A percentile compares a stretch with the other conserved stretches of the same genome.
phyloP scores from a whole-genome alignment of 2,888 invertebrate genomes.

The Hyposoter dolosus region DNA sequence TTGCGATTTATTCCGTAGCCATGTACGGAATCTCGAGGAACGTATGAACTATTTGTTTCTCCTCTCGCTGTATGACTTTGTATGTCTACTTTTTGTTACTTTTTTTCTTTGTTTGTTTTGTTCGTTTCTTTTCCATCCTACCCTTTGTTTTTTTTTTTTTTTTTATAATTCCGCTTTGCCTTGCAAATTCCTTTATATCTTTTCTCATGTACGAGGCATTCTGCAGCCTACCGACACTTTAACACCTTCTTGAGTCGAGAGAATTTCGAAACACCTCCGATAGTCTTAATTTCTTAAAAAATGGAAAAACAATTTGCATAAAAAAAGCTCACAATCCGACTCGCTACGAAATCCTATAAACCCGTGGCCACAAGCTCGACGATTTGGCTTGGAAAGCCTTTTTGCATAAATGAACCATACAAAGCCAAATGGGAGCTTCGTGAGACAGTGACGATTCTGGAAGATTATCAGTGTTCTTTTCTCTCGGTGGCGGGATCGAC shows the following conservation, averaged over 20 bases:
- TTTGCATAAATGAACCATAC: neutral
- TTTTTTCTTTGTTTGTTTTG: slow-evolving; percentile 30
- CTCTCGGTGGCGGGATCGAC: slow-evolving; percentile 69
- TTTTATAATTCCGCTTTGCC: slow-evolving; percentile 27
- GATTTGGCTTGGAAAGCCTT: slow-evolving; percentile 15
- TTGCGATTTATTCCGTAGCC: slow-evolving; percentile 7
- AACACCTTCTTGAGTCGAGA: neutral
- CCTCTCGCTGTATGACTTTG: slow-evolving; percentile 19
- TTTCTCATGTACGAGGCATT: slow-evolving; percentile 16
- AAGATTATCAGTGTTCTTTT: slow-evolving; percentile 44
- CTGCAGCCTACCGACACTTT: neutral
- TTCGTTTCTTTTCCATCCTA: slow-evolving; percentile 2
- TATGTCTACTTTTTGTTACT: slow-evolving; percentile 48
- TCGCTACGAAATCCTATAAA: neutral
- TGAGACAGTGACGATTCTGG: slow-evolving; percentile 47
- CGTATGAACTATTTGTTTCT: slow-evolving; percentile 58
- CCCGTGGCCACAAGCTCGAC: neutral
- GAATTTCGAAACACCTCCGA: neutral
- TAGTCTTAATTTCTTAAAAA: neutral
- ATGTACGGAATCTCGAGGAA: slow-evolving; percentile 34
- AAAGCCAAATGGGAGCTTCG: slow-evolving; percentile 46
- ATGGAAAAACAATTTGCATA: neutral
- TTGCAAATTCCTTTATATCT: slow-evolving; percentile 43
- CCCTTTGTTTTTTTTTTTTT: slow-evolving; percentile 7
- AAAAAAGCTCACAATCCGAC: neutral